phyloP scores from a whole-genome alignment of 1,140 invertebrate genomes.

The Ganaspis sp. region DNA sequence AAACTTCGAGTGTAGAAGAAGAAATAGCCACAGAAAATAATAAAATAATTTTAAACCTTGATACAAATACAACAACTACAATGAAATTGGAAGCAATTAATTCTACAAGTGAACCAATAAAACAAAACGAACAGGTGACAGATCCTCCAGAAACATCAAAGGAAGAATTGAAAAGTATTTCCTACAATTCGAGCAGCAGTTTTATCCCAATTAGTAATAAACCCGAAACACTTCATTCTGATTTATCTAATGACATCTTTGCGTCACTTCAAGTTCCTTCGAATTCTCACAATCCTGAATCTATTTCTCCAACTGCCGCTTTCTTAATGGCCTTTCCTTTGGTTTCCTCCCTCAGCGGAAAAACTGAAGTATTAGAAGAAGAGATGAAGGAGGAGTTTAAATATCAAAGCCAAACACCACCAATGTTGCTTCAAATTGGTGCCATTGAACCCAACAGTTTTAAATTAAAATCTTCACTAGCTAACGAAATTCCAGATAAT shows the following conservation, averaged over 20 bases:
- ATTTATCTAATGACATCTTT: conserved; percentile 85
- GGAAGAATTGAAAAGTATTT: conserved; percentile 73
- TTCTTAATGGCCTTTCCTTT: conserved; percentile 86
- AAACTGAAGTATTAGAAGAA: conserved; percentile 78
- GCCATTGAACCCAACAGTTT: conserved; percentile 78
- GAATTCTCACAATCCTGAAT: conserved; percentile 80
- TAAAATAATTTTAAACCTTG: conserved; percentile 73
- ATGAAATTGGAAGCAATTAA: conserved; percentile 62
- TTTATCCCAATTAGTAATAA: conserved; percentile 77
- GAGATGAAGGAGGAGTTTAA: conserved; percentile 77
- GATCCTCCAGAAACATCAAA: conserved; percentile 48
- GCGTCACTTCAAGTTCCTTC: conserved; percentile 81
- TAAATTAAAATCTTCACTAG: conserved; percentile 65
- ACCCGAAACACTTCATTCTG: conserved; percentile 79
- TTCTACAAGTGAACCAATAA: not conserved
- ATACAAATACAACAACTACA: conserved; percentile 73
- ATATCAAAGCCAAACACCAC: conserved; percentile 77
- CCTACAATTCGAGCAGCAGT: conserved; percentile 73
- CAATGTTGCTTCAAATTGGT: conserved; percentile 80
- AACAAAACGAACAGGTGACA: conserved; percentile 13
- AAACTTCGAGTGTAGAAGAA: conserved; percentile 52
- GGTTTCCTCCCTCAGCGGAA: conserved; percentile 79
- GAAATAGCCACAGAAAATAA: conserved; percentile 58
- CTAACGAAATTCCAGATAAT: conserved; percentile 32
- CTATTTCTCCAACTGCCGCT: conserved; percentile 86